Base-by-base conservation (phyloP, 2,888 invertebrate species). In the Andrena praecox region DNA sequence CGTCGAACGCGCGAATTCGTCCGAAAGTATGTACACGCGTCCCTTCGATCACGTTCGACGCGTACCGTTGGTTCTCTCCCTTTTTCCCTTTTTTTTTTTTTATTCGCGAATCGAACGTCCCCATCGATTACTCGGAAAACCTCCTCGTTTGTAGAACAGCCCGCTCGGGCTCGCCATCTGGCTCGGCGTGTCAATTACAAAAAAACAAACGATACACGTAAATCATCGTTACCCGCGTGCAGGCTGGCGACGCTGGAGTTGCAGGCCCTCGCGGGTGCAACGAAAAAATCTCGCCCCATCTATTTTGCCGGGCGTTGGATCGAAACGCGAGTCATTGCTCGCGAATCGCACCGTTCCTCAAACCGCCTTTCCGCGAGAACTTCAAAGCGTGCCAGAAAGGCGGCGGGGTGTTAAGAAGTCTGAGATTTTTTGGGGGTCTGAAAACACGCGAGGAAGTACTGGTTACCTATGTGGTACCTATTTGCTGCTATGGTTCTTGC, bases 141-240 rank as follows among this genome's bases (percentile, higher is more conserved):
- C 85, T 85, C 80, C 50, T 78, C 78, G 87, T 85, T 87, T 87
- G 76, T 76, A 77, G 67, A 84, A 84, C 66, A 74, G 85, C 83
- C 56, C 68, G 74, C 66, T 67, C 79, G 74, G 35, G 60, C 76
- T 76, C 86, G 80, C 87, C 86, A 86, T 85, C 87, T 88, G 86
- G 82, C 74, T 52, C 80, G 70, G 77, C 33, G 80, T 82, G 88
- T 88, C 88, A 85, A 87, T 87, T 88, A 84, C 82, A 76, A 88
- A 86, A 42, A 86, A 88, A 85, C 82, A 86, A 88, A 87, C 89
- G 85, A 48, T 80, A 75, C 77, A 68, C 85, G 85, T 88, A 87
- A 88, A 87, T 87, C 88, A 87, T 87, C 85, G 85, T 84, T 86
- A 86, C 75, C 69, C 59, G 5, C 52, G 70, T 66, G 60, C 68